A percentile compares a stretch with the other conserved stretches of the same genome.
phyloP scores from a whole-genome alignment of 2,113 vertebrate genomes.

The Paedocypris sp. region DNA sequence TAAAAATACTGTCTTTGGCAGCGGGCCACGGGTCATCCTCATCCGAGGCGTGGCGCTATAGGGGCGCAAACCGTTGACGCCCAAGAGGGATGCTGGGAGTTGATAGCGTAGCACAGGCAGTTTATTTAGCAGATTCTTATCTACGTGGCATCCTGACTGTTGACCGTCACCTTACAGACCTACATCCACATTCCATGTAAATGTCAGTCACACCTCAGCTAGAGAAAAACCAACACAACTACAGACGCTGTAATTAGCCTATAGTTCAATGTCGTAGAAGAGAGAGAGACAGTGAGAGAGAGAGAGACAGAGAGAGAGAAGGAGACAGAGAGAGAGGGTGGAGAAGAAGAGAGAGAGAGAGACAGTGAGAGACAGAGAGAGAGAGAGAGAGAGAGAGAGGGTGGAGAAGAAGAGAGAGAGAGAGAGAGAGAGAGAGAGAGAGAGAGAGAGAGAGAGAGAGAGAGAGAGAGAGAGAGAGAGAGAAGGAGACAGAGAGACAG shows the following conservation, averaged over 20 bases:
- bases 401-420: not conserved
- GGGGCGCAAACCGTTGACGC: conserved; percentile 20
- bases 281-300: not conserved
- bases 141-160: conserved; percentile 1
- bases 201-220: not conserved
- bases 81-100: conserved; percentile 7
- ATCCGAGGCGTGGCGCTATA: conserved; percentile 19
- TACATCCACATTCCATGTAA: not conserved
- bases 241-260: no score
- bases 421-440: no score
- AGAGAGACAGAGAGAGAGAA: conserved; percentile 9
- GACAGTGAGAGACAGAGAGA: no score
- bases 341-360: conserved; percentile 41
- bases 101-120: not conserved
- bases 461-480: no score
- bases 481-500: no score
- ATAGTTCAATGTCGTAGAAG: no score
- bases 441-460: no score
- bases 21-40: conserved; percentile 25
- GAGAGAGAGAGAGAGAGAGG: conserved; percentile 29
- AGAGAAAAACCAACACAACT: no score
- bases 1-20: conserved; percentile 43
- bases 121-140: not conserved
- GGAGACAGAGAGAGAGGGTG: conserved; percentile 33
- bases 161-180: not conserved